These are phyloP conservation scores for Oreochromis niloticus DNA, from an alignment of 2,113 vertebrate genomes.

Conservation along the genomic window DNA sequence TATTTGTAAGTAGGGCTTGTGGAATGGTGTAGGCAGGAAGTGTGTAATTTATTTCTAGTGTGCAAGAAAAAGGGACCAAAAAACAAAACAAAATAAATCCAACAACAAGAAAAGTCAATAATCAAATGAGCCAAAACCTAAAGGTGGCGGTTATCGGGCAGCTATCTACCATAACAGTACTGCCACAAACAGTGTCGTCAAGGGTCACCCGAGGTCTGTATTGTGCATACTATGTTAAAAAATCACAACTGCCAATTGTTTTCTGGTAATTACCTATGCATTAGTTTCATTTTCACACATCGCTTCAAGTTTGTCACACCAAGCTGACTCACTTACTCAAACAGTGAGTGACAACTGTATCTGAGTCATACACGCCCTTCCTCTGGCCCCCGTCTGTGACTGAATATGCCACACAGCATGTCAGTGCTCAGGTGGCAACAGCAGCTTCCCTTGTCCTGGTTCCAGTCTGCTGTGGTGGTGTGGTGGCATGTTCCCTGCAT, in stretches of 20 bases:
- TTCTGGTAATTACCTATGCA: background rate
- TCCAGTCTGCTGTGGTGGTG: background rate
- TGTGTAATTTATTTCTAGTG: background rate
- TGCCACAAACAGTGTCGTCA: background rate
- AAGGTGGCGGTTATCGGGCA: background rate
- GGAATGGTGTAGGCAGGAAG: background rate
- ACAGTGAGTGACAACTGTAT: constrained; percentile 10
- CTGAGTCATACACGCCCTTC: constrained; percentile 19
- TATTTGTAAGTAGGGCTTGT: background rate
- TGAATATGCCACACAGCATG: constrained; percentile 39
- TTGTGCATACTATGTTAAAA: background rate
- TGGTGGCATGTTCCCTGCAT: background rate
- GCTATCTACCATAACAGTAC: background rate
- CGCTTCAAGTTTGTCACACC: background rate
- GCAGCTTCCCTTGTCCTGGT: background rate
- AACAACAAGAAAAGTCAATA: background rate
- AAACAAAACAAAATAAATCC: background rate
- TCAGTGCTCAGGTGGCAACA: constrained; percentile 31
- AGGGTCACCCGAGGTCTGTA: background rate
- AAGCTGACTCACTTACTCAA: background rate
- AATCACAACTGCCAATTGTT: background rate
- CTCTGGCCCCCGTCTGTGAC: background rate
- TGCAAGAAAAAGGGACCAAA: accelerated
- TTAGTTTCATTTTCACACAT: background rate
- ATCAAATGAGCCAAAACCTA: accelerated